Percentiles rank a stretch among this genome's conserved stretches.
phyloP scores from a whole-genome alignment of 2,113 vertebrate species.

The Mungos mungo region DNA sequence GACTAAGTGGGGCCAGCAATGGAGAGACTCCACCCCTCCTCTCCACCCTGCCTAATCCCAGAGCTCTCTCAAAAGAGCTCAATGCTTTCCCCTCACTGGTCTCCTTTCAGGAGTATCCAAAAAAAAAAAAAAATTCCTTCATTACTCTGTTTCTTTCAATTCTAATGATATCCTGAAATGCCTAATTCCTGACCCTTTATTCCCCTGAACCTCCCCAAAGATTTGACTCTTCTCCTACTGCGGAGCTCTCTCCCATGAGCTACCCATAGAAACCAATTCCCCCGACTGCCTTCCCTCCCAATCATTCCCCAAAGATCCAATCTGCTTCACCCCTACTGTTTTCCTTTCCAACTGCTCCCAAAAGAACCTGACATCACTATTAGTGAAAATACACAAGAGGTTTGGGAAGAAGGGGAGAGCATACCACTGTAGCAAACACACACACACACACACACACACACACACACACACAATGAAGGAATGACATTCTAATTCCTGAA shows the following conservation, averaged over 20 bases:
- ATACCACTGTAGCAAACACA: conserved; percentile 27
- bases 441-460: too few species aligned
- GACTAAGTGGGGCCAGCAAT: background rate
- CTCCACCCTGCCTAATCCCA: background rate
- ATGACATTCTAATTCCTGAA: conserved; percentile 81
- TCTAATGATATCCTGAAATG: background rate
- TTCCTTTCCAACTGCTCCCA: conserved; percentile 61
- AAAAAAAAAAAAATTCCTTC: background rate
- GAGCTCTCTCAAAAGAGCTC: background rate
- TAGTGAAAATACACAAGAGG: conserved; percentile 57
- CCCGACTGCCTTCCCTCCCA: conserved; percentile 49
- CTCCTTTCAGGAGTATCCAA: background rate
- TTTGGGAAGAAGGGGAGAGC: background rate
- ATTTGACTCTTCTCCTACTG: background rate
- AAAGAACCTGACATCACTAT: conserved; percentile 66
- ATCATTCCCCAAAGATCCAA: conserved; percentile 67
- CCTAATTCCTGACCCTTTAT: background rate
- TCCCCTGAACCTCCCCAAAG: conserved; percentile 40
- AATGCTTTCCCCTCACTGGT: rapidly evolving
- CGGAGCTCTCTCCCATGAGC: conserved; percentile 59
- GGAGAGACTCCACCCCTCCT: background rate
- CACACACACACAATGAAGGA: conserved; percentile 56
- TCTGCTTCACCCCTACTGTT: conserved; percentile 54
- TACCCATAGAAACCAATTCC: conserved; percentile 77
- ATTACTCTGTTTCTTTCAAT: background rate